Conservation (phyloP, 2,113 vertebrate genomes). For the Galemys pyrenaicus region DNA sequence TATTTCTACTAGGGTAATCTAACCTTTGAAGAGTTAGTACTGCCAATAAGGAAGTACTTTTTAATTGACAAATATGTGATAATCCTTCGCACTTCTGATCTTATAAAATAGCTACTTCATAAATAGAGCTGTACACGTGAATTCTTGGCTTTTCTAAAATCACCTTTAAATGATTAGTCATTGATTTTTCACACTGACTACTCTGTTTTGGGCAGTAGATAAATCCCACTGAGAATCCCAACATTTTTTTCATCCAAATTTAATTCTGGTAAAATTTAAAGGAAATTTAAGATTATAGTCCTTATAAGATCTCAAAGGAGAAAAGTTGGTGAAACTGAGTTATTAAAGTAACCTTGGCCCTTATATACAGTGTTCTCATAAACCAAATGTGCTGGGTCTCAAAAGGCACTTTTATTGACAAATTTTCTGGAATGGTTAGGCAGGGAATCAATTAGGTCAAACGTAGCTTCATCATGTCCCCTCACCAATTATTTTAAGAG, state of each 20-base stretch:
- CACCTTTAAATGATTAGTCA: constrained; percentile 38
- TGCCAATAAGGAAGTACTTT: constrained; percentile 28
- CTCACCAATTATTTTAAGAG: background rate
- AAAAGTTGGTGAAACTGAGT: constrained; percentile 20
- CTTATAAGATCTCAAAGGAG: constrained; percentile 47
- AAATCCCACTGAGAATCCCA: constrained; percentile 24
- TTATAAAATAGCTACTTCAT: background rate
- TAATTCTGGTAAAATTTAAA: constrained; percentile 56
- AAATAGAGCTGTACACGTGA: background rate
- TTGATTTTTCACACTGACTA: background rate
- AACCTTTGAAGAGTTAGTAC: background rate
- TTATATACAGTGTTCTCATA: constrained; percentile 1
- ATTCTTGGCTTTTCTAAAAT: background rate
- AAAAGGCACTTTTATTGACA: background rate
- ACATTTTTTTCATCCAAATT: constrained; percentile 7
- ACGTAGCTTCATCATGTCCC: background rate
- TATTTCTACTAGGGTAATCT: background rate
- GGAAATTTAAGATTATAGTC: constrained; percentile 11
- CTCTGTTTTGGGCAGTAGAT: background rate
- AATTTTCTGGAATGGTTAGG: constrained; percentile 33
- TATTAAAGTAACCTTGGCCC: background rate
- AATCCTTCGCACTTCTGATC: background rate
- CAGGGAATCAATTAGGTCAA: constrained; percentile 29
- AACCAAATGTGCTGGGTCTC: constrained; percentile 10
- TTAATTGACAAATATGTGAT: background rate